Evolutionary conservation across 2,113 vertebrate genomes (phyloP).

Genomic region (Scortum barcoo): DNA sequence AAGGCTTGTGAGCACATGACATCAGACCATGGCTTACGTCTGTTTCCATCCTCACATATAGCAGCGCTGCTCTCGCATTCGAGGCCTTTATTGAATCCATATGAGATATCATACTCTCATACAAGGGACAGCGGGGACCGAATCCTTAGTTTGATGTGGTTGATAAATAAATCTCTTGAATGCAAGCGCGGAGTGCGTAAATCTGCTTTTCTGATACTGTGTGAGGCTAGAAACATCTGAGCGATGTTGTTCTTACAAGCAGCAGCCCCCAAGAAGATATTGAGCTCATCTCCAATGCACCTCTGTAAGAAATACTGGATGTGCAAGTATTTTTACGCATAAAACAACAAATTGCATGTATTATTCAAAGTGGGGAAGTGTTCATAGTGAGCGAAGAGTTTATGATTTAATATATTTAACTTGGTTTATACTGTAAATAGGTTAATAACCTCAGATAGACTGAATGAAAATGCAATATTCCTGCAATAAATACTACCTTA

Average conservation of each 20-base stretch:
- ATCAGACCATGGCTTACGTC: not conserved
- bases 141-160: not conserved
- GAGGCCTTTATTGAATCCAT: not conserved
- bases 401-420: not conserved
- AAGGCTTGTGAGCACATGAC: not conserved
- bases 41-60: not conserved
- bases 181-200: not conserved
- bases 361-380: not conserved
- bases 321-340: not conserved
- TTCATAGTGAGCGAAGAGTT: not conserved
- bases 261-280: not conserved
- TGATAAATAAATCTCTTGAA: slow-evolving; percentile 4
- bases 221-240: not conserved
- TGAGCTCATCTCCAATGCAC: not conserved
- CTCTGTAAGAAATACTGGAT: not conserved
- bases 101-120: not conserved
- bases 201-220: not conserved
- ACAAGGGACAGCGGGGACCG: not conserved
- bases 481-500: too few relatives aligned
- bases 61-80: slow-evolving; percentile 3
- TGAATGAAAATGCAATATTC: not conserved
- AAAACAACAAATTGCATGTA: not conserved
- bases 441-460: not conserved
- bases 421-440: not conserved
- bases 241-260: not conserved